Evolutionary conservation across 2,888 invertebrate species (phyloP).

Genomic region (Smittia sp.): DNA sequence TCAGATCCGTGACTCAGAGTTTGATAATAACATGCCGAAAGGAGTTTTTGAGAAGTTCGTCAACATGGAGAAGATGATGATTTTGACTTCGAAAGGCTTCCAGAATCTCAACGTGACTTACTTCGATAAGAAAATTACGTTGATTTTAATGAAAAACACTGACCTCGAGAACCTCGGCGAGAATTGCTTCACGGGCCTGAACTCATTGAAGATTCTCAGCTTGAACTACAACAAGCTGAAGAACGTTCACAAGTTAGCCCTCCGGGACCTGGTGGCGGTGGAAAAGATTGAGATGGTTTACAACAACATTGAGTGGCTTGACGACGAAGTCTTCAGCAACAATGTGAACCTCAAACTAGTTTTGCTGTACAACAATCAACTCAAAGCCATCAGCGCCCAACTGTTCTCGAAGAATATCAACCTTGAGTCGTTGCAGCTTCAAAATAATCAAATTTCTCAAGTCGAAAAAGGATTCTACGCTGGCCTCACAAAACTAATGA

Average conservation of each 20-base stretch:
- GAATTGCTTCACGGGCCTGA: not conserved
- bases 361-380: constrained; percentile 16
- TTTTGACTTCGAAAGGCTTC: constrained; percentile 3
- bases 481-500: not conserved
- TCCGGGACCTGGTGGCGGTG: constrained; percentile 18
- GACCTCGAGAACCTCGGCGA: constrained; percentile 22
- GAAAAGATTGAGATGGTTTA: constrained; percentile 32
- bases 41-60: constrained; percentile 29
- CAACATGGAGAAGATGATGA: constrained; percentile 38
- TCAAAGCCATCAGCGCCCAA: constrained; percentile 2
- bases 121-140: constrained; percentile 28
- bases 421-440: constrained; percentile 23
- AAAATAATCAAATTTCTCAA: constrained; percentile 35
- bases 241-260: constrained; percentile 18
- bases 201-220: constrained; percentile 18
- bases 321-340: constrained; percentile 16
- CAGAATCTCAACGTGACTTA: not conserved
- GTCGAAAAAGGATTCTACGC: constrained; percentile 26
- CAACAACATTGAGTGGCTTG: constrained; percentile 1
- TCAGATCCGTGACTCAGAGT: constrained; percentile 33
- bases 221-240: constrained; percentile 30
- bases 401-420: not conserved
- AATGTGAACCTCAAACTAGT: constrained; percentile 22
- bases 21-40: not conserved
- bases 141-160: constrained; percentile 33